phyloP scores from a whole-genome alignment of 2,797 vertebrate genomes.

The Pachyuromys duprasi region DNA sequence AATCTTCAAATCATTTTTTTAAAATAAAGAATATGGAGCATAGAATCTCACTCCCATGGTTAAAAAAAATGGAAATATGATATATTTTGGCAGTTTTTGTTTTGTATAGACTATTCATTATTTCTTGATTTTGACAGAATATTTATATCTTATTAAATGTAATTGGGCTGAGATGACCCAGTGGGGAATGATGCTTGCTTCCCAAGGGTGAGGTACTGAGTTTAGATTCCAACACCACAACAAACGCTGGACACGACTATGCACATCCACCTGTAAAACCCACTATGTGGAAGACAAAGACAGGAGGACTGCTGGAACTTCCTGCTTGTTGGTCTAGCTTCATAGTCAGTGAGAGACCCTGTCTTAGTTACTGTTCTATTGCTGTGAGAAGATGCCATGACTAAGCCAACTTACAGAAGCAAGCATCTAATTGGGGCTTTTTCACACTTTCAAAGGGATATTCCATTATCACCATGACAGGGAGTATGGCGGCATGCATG shows the following conservation, averaged over 20 bases:
- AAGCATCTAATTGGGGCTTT: background rate
- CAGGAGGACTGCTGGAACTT: background rate
- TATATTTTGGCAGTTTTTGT: background rate
- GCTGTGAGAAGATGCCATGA: too few relatives aligned
- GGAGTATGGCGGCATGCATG: too few relatives aligned
- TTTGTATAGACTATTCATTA: slow-evolving; percentile 32
- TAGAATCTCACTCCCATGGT: slow-evolving; percentile 30
- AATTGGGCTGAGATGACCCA: background rate
- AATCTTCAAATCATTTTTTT: slow-evolving; percentile 58
- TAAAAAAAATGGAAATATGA: slow-evolving; percentile 50
- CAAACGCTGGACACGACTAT: background rate
- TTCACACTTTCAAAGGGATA: too few relatives aligned
- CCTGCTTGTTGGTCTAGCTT: background rate
- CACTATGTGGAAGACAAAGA: background rate
- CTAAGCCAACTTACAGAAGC: background rate
- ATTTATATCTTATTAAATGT: slow-evolving; percentile 56
- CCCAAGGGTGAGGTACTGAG: background rate
- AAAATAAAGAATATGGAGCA: slow-evolving; percentile 27
- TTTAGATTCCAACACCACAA: background rate
- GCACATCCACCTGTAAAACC: background rate
- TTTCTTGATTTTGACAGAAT: slow-evolving; percentile 39
- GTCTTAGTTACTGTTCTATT: background rate
- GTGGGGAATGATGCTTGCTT: background rate
- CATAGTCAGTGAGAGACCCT: background rate
- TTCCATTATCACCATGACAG: too few relatives aligned